These are phyloP conservation scores for Euglossa dilemma DNA, from an alignment of 1,140 invertebrate species.

Conservation along the genomic window DNA sequence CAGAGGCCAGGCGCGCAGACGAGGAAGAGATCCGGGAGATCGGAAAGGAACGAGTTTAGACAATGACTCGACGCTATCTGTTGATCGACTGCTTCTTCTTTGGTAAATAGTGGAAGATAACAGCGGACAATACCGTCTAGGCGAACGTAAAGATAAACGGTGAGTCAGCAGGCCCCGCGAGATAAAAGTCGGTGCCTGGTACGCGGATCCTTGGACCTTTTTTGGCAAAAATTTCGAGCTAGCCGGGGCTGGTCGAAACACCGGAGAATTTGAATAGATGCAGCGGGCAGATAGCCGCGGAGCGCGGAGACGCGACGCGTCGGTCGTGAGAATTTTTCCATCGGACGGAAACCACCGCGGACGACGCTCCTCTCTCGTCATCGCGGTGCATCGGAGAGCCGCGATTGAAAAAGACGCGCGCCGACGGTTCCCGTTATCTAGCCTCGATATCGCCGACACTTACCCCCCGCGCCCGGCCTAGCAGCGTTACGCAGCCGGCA, in stretches of 20 bases:
- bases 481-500: neutral
- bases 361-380: neutral
- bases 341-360: neutral
- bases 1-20: neutral
- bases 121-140: slow-evolving; percentile 49
- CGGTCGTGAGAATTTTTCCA: no score
- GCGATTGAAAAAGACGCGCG: neutral
- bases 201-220: neutral
- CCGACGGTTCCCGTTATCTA: neutral
- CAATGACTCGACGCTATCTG: slow-evolving; percentile 50
- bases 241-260: neutral
- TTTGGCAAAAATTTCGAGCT: neutral
- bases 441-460: neutral
- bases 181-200: slow-evolving; percentile 41
- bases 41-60: slow-evolving; percentile 37
- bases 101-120: slow-evolving; percentile 52
- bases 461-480: neutral
- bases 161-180: slow-evolving; percentile 28
- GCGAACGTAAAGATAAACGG: slow-evolving; percentile 46
- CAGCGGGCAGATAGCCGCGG: no score
- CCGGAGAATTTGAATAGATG: neutral
- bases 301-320: no score
- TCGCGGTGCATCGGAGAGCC: neutral
- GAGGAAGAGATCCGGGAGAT: slow-evolving; percentile 17
- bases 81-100: slow-evolving; percentile 48